These are phyloP conservation scores for Tribolium madens DNA, from an alignment of 1,140 invertebrate species.

Conservation along the genomic window DNA sequence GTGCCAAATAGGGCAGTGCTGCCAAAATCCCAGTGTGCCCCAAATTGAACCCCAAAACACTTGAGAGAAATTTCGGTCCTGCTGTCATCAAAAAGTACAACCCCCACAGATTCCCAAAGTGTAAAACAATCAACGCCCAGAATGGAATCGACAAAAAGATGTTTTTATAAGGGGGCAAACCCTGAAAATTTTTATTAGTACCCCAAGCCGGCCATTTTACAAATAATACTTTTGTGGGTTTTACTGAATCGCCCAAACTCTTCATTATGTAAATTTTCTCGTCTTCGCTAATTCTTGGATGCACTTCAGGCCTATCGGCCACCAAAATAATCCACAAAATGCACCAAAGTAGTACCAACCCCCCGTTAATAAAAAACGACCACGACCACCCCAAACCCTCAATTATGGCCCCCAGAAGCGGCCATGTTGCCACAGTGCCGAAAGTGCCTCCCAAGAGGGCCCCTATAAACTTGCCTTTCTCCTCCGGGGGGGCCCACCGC, in stretches of 20 bases:
- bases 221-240: conserved; percentile 67
- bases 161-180: conserved; percentile 71
- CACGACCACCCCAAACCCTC: conserved; percentile 77
- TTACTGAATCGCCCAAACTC: conserved; percentile 69
- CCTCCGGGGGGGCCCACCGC: conserved; percentile 80
- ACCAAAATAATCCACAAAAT: conserved; percentile 75
- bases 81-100: conserved; percentile 87
- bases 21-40: conserved; percentile 77
- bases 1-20: conserved; percentile 76
- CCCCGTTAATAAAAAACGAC: conserved; percentile 79
- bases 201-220: too few species aligned
- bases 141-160: conserved; percentile 77
- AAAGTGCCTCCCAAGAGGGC: conserved; percentile 81
- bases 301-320: conserved; percentile 78
- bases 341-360: conserved; percentile 73
- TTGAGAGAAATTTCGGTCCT: conserved; percentile 82
- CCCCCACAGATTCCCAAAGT: conserved; percentile 83
- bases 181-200: conserved; percentile 50
- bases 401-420: conserved; percentile 74
- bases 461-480: conserved; percentile 82
- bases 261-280: conserved; percentile 83
- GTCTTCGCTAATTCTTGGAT: conserved; percentile 80
- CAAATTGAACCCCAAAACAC: conserved; percentile 80
- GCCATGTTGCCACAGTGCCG: conserved; percentile 81
- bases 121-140: conserved; percentile 74